These are phyloP conservation scores for Tetranychus truncatus DNA, from an alignment of 2,888 invertebrate genomes.

Conservation along the genomic window DNA sequence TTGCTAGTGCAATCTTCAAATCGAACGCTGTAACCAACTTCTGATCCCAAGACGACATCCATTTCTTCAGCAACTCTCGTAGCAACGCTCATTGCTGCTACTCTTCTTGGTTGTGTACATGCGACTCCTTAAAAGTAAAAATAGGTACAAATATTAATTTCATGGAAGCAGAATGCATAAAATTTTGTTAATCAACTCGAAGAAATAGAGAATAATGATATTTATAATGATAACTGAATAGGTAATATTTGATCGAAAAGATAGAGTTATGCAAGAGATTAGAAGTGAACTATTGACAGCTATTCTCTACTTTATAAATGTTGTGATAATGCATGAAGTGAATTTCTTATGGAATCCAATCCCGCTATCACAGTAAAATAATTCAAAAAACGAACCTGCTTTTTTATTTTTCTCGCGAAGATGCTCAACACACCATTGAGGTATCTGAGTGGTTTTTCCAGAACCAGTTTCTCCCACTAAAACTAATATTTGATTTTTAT, in stretches of 20 bases:
- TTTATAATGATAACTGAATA: no score
- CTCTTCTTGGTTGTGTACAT: slow-evolving; percentile 88
- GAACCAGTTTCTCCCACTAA: slow-evolving; percentile 98
- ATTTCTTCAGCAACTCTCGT: slow-evolving; percentile 97
- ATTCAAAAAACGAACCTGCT: slow-evolving; percentile 1
- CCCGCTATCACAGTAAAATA: not conserved
- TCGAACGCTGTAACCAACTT: slow-evolving; percentile 90
- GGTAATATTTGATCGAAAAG: no score
- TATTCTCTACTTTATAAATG: not conserved
- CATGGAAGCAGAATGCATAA: not conserved
- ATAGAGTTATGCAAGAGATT: no score
- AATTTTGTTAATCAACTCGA: no score
- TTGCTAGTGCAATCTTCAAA: slow-evolving; percentile 95
- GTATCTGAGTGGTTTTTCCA: slow-evolving; percentile 91
- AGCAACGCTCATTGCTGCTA: slow-evolving; percentile 98
- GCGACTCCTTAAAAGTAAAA: slow-evolving; percentile 47
- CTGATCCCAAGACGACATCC: slow-evolving; percentile 79
- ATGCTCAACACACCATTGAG: slow-evolving; percentile 78
- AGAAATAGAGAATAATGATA: no score
- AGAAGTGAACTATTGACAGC: not conserved
- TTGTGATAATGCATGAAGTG: not conserved
- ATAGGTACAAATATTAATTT: not conserved
- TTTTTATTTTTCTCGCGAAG: slow-evolving; percentile 40
- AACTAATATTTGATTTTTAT: slow-evolving; percentile 79
- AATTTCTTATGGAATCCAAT: no score